phyloP scores from a whole-genome alignment of 2,113 vertebrate genomes.

The Archilochus colubris region DNA sequence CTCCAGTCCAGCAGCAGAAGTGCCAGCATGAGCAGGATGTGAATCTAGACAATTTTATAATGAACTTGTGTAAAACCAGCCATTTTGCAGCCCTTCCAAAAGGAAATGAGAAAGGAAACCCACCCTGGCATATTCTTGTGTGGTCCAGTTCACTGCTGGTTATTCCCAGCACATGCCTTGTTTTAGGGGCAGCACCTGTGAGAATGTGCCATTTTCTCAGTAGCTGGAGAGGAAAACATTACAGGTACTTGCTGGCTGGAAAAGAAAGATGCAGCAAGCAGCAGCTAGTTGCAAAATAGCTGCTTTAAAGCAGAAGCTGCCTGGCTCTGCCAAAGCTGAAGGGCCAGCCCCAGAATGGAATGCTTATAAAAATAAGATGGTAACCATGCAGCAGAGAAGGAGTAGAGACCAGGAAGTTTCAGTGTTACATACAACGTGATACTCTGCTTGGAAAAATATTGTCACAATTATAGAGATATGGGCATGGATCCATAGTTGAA shows the following conservation, averaged over 20 bases:
- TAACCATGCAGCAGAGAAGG: constrained; percentile 57
- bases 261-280: constrained; percentile 35
- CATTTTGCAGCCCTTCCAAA: neutral
- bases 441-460: constrained; percentile 69
- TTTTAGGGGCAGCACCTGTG: neutral
- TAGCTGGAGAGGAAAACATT: neutral
- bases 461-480: constrained; percentile 9
- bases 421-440: constrained; percentile 56
- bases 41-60: neutral
- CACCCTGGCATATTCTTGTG: neutral
- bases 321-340: constrained; percentile 46
- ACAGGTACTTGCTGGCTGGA: constrained; percentile 37
- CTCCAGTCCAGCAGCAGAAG: neutral
- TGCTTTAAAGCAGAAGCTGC: constrained; percentile 59
- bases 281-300: constrained; percentile 59
- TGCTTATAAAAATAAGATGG: constrained; percentile 71
- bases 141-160: neutral
- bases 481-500: constrained; percentile 40
- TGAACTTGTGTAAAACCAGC: neutral
- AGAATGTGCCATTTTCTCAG: neutral
- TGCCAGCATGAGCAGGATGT: neutral
- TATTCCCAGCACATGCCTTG: neutral
- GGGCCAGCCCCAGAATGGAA: constrained; percentile 59
- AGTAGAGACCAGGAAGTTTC: constrained; percentile 66
- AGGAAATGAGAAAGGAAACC: neutral